Evolutionary conservation across 2,797 vertebrate genomes (phyloP).

Genomic region (Neomorphus geoffroyi): DNA sequence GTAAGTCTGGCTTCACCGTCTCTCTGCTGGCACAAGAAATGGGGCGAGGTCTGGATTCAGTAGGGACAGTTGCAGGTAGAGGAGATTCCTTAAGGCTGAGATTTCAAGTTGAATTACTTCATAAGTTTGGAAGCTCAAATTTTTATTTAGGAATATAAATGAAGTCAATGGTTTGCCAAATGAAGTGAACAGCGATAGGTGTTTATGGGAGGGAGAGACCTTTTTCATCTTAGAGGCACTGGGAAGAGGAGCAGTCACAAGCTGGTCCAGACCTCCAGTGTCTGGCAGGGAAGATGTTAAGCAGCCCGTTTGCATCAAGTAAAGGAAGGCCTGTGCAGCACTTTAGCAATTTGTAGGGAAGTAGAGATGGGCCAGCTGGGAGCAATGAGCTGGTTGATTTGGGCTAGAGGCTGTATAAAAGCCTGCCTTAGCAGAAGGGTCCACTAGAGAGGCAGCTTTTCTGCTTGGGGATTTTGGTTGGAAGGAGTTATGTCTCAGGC

Average conservation of each 20-base stretch:
- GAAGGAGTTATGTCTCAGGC: fast-evolving
- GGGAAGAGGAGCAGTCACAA: not conserved
- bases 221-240: not conserved
- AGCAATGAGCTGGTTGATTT: not conserved
- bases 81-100: not conserved
- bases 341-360: not conserved
- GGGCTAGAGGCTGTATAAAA: not conserved
- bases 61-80: not conserved
- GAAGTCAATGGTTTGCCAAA: not conserved
- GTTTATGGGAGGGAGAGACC: not conserved
- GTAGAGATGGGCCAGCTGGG: not conserved
- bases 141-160: not conserved
- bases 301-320: not conserved
- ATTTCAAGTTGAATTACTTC: not conserved
- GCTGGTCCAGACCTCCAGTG: not conserved
- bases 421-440: fast-evolving
- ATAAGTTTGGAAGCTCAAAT: not conserved
- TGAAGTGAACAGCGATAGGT: not conserved
- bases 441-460: fast-evolving
- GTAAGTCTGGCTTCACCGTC: not conserved
- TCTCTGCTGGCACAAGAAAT: not conserved
- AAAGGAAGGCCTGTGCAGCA: not conserved
- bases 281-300: not conserved
- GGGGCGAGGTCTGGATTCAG: not conserved
- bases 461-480: not conserved